A percentile compares a stretch with the other conserved stretches of the same genome.
Conservation (phyloP, 2,888 invertebrate genomes). For the Achlya flavicornis region DNA sequence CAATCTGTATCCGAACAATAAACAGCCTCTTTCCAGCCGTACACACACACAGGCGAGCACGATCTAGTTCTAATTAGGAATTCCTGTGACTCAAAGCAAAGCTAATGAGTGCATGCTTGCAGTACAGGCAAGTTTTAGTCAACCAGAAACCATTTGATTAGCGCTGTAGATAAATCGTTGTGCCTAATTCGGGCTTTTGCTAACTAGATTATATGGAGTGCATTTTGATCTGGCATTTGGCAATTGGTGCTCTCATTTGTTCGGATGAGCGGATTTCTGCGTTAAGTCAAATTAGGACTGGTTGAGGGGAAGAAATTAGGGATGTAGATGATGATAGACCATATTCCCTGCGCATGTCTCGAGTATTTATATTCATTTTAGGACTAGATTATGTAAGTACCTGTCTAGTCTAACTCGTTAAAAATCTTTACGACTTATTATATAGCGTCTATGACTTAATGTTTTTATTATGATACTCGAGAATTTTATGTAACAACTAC, state of each 20-base stretch:
- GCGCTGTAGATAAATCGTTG: too few species aligned
- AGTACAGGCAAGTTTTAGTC: neutral
- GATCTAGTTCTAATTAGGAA: constrained; percentile 4
- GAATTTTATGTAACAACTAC: constrained; percentile 6
- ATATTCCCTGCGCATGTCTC: neutral
- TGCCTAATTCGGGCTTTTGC: neutral
- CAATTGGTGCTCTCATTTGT: neutral
- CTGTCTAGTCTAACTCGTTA: neutral
- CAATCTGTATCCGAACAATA: neutral
- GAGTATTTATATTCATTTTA: neutral
- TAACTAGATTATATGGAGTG: neutral
- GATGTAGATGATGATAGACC: neutral
- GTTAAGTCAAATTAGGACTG: neutral
- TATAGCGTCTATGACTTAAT: neutral
- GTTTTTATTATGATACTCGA: neutral
- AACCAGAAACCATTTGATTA: too few species aligned
- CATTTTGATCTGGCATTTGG: neutral
- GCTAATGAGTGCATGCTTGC: neutral
- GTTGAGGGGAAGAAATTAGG: neutral
- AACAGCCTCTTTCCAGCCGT: neutral
- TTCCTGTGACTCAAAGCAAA: constrained; percentile 5
- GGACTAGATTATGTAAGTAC: neutral
- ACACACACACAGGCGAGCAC: neutral
- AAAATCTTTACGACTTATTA: neutral
- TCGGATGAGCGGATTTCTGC: neutral